phyloP scores from a whole-genome alignment of 2,888 invertebrate genomes.

The Patella pellucida region DNA sequence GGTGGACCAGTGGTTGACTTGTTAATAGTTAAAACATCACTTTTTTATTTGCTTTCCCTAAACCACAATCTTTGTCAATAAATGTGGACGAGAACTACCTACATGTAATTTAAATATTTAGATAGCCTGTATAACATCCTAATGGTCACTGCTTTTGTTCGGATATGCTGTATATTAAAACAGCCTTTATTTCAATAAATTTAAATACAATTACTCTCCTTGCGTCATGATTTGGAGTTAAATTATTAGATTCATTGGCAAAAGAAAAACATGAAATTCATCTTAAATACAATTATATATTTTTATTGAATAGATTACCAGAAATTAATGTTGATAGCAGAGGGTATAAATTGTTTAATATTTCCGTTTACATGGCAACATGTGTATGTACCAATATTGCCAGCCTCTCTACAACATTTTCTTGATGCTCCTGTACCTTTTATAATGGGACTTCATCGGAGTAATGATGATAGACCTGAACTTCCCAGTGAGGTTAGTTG shows the following conservation, averaged over 20 bases:
- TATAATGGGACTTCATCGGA: constrained; percentile 88
- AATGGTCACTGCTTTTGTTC: too few relatives aligned
- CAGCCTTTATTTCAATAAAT: too few relatives aligned
- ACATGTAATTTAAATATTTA: too few relatives aligned
- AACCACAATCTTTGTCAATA: too few relatives aligned
- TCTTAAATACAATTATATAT: background rate
- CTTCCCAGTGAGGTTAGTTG: constrained; percentile 63
- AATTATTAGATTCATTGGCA: too few relatives aligned
- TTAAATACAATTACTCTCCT: background rate
- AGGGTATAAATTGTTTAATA: constrained; percentile 88
- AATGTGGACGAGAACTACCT: too few relatives aligned
- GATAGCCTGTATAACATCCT: too few relatives aligned
- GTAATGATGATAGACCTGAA: constrained; percentile 53
- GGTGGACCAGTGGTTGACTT: too few relatives aligned
- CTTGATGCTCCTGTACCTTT: constrained; percentile 99
- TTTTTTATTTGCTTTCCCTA: too few relatives aligned
- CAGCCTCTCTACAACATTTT: constrained; percentile 85
- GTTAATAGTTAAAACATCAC: too few relatives aligned
- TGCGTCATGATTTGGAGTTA: background rate
- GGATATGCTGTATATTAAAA: too few relatives aligned
- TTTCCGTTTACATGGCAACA: constrained; percentile 99
- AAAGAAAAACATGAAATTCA: background rate
- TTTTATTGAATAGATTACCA: constrained; percentile 82
- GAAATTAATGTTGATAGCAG: constrained; percentile 95
- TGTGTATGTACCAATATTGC: constrained; percentile 98